Conservation (phyloP, 1,140 invertebrate genomes). For the Calycopis cecrops region DNA sequence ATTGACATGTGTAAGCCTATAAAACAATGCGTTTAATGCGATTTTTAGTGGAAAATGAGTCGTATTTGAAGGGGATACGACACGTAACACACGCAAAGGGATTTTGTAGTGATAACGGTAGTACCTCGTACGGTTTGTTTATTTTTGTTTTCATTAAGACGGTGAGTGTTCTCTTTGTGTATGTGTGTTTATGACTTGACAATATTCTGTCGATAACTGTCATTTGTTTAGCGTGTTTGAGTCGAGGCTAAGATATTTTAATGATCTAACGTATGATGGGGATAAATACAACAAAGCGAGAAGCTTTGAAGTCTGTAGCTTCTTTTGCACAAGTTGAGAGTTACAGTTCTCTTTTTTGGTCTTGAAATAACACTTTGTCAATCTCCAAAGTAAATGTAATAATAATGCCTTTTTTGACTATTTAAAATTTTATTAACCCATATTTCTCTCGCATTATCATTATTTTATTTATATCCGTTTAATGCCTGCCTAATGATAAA, state of each 20-base stretch:
- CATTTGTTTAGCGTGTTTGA: conserved; percentile 5
- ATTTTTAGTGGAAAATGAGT: not conserved
- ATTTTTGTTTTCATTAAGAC: conserved; percentile 17
- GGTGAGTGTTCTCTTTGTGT: conserved; percentile 10
- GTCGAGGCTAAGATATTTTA: not conserved
- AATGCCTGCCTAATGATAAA: too few relatives aligned
- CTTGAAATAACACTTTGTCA: too few relatives aligned
- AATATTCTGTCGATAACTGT: not conserved
- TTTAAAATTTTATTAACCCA: too few relatives aligned
- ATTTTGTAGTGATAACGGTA: conserved; percentile 6
- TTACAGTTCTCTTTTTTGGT: too few relatives aligned
- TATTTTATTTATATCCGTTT: too few relatives aligned
- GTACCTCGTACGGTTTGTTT: conserved; percentile 4
- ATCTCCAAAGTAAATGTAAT: too few relatives aligned
- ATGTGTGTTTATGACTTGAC: conserved; percentile 13
- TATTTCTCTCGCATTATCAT: too few relatives aligned
- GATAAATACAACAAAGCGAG: too few relatives aligned
- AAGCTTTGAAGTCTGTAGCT: too few relatives aligned
- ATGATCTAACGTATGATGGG: too few relatives aligned
- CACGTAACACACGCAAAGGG: not conserved
- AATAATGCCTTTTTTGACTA: too few relatives aligned
- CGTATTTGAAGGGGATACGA: not conserved
- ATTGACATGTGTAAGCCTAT: conserved; percentile 28
- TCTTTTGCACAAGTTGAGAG: too few relatives aligned
- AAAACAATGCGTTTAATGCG: not conserved